Evolutionary conservation across 2,113 vertebrate species (phyloP).

Genomic region (Geococcyx californianus): DNA sequence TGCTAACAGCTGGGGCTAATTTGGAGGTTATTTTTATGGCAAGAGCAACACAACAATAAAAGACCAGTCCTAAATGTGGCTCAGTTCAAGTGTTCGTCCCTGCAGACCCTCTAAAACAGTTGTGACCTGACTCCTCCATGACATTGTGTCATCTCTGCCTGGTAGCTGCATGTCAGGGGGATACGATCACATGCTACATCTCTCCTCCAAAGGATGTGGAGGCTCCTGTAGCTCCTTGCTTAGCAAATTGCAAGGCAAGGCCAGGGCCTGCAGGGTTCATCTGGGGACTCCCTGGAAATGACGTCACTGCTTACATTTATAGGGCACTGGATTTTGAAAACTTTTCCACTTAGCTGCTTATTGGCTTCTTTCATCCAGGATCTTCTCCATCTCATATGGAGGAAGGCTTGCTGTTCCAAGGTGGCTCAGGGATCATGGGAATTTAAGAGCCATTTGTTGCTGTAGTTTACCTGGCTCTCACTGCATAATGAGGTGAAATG

Average conservation of each 20-base stretch:
- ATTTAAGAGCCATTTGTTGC: background rate
- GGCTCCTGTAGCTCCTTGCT: background rate
- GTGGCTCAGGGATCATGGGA: background rate
- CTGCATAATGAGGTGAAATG: accelerated
- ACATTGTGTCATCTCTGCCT: constrained; percentile 1
- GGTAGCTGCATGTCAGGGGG: background rate
- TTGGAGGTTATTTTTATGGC: constrained; percentile 66
- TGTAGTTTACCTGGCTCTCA: background rate
- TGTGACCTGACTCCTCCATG: background rate
- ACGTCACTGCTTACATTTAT: background rate
- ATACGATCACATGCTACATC: background rate
- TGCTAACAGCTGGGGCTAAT: constrained; percentile 66
- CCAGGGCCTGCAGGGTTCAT: background rate
- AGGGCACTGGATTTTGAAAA: background rate
- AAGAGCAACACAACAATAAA: constrained; percentile 62
- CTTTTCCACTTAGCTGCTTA: background rate
- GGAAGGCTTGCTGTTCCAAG: background rate
- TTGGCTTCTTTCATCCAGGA: background rate
- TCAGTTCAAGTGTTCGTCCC: background rate
- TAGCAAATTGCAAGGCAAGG: background rate
- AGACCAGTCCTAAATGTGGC: constrained; percentile 1
- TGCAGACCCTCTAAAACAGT: constrained; percentile 20
- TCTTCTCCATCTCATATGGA: background rate
- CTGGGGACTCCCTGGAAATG: background rate
- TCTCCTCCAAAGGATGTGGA: background rate